phyloP scores from a whole-genome alignment of 2,888 invertebrate genomes.

The Lordiphosa andalusiaca region DNA sequence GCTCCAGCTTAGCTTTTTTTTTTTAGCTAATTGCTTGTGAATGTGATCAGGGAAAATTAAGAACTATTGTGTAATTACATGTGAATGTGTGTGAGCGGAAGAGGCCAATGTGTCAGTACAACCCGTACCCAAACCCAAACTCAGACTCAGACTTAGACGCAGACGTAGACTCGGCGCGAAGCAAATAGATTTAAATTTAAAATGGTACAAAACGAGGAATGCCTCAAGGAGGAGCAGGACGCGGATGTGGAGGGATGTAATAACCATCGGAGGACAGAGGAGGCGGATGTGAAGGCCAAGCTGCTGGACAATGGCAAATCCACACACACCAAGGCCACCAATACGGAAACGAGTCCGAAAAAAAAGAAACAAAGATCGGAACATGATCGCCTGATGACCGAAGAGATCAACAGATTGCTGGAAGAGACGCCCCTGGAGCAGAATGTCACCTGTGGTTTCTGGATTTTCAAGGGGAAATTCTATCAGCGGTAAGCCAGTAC shows the following conservation, averaged over 20 bases:
- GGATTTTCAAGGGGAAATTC: conserved; percentile 82
- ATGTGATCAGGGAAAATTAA: conserved; percentile 22
- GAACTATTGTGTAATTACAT: background rate
- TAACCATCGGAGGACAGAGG: conserved; percentile 8
- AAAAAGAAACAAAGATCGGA: conserved; percentile 65
- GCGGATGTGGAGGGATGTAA: conserved; percentile 24
- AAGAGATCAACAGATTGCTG: conserved; percentile 81
- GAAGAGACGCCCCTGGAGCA: conserved; percentile 82
- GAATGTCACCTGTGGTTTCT: conserved; percentile 85
- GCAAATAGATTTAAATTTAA: background rate
- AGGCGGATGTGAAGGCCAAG: conserved; percentile 48
- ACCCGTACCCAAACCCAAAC: background rate
- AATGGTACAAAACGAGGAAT: conserved; percentile 55
- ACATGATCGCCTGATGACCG: conserved; percentile 74
- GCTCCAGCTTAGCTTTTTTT: conserved; percentile 47
- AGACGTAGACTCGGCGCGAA: background rate
- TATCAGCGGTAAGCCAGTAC: conserved; percentile 81
- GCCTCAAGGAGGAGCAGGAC: conserved; percentile 18
- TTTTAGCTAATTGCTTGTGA: conserved; percentile 13
- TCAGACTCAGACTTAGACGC: background rate
- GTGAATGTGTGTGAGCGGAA: conserved; percentile 26
- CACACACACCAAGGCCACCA: conserved; percentile 13
- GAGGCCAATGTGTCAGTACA: conserved; percentile 36
- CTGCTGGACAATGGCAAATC: conserved; percentile 64
- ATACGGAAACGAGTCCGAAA: conserved; percentile 28